A percentile compares a stretch with the other conserved stretches of the same genome.
Evolutionary conservation across 2,113 vertebrate genomes (phyloP).

Genomic region (Syngnathus floridae): DNA sequence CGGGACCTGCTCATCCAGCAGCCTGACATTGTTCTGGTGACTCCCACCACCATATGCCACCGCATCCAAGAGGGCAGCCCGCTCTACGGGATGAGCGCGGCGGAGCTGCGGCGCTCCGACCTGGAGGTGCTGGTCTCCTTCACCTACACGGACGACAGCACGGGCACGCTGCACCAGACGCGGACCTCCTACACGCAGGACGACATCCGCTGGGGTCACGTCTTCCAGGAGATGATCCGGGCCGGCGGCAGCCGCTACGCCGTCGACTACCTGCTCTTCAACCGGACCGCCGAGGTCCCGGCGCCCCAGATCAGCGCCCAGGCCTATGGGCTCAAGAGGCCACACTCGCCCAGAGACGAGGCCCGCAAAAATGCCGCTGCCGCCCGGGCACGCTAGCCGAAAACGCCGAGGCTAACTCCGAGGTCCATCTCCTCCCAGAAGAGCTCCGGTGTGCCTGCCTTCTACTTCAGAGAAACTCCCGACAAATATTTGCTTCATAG

Average conservation of each 20-base stretch:
- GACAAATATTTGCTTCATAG: no score
- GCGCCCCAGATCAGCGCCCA: constrained; percentile 81
- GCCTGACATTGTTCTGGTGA: constrained; percentile 80
- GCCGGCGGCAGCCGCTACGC: constrained; percentile 79
- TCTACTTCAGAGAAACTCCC: no score
- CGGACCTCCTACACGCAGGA: constrained; percentile 82
- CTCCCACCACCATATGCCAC: constrained; percentile 81
- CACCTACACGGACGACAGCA: constrained; percentile 87
- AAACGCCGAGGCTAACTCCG: no score
- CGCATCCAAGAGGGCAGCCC: constrained; percentile 81
- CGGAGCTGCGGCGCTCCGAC: constrained; percentile 74
- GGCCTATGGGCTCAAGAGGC: constrained; percentile 75
- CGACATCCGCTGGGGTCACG: constrained; percentile 90
- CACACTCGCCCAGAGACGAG: constrained; percentile 18
- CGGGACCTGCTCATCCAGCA: constrained; percentile 79
- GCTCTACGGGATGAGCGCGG: constrained; percentile 77
- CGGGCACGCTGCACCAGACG: constrained; percentile 88
- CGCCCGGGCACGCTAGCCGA: constrained; percentile 22
- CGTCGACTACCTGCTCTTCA: constrained; percentile 86
- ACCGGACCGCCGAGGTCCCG: constrained; percentile 82
- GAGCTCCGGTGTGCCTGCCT: no score
- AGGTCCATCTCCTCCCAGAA: no score
- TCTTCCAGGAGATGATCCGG: constrained; percentile 85
- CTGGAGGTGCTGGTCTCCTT: constrained; percentile 95
- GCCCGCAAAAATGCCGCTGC: constrained; percentile 34